Evolutionary conservation across 2,113 vertebrate species (phyloP).

Genomic region (Pollachius pollachius): DNA sequence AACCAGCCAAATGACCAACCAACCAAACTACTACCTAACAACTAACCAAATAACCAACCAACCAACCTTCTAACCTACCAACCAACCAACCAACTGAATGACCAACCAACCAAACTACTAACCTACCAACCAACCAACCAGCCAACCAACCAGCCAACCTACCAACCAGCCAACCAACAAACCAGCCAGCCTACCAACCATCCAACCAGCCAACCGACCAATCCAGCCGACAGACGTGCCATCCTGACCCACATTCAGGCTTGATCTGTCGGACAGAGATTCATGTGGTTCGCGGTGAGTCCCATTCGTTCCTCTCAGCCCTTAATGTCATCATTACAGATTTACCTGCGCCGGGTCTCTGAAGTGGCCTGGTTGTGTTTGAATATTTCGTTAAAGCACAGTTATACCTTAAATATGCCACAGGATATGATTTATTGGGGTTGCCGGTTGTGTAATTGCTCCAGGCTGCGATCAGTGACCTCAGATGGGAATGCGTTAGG

Average conservation of each 20-base stretch:
- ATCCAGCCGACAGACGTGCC: conserved; percentile 39
- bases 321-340: conserved; percentile 60
- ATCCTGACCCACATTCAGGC: conserved; percentile 65
- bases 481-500: conserved; percentile 33
- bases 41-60: no score
- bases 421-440: conserved; percentile 53
- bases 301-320: conserved; percentile 55
- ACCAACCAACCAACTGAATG: no score
- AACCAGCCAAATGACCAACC: no score
- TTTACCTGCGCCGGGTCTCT: conserved; percentile 46
- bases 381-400: conserved; percentile 66
- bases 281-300: conserved; percentile 52
- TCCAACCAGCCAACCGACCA: neutral
- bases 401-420: conserved; percentile 51
- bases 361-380: conserved; percentile 41
- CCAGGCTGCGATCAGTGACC: conserved; percentile 41
- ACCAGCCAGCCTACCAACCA: neutral
- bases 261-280: conserved; percentile 56
- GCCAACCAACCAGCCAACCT: no score
- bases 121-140: no score
- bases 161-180: neutral
- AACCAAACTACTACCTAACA: no score
- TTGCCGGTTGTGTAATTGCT: conserved; percentile 39
- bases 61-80: no score
- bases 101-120: no score